A percentile compares a stretch with the other conserved stretches of the same genome.
These are phyloP conservation scores for Misgurnus mizolepis DNA, from an alignment of 2,113 vertebrate genomes.

Conservation along the genomic window DNA sequence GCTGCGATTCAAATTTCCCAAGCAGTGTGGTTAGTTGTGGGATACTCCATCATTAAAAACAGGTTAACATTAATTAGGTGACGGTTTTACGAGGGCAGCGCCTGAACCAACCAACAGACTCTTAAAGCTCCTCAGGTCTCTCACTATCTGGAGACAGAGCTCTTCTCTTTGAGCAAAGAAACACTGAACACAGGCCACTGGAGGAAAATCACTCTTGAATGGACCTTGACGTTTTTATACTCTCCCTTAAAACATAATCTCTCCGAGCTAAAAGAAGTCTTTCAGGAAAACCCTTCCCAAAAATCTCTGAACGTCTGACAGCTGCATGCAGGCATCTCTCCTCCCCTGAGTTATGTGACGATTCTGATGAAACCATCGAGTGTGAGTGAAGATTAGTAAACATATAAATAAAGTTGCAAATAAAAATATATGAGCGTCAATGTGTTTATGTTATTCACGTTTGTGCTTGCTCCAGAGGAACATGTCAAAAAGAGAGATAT, in stretches of 20 bases:
- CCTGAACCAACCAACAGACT: constrained; percentile 47
- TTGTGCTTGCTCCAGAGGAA: neutral
- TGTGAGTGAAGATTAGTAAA: constrained; percentile 63
- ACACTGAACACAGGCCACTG: constrained; percentile 61
- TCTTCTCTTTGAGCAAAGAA: constrained; percentile 37
- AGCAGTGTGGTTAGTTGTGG: constrained; percentile 56
- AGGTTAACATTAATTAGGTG: constrained; percentile 56
- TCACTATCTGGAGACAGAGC: constrained; percentile 15
- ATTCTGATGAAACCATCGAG: constrained; percentile 57
- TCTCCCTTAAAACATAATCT: constrained; percentile 61
- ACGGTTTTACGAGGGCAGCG: constrained; percentile 53
- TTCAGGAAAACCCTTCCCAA: constrained; percentile 60
- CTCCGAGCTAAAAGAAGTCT: constrained; percentile 65
- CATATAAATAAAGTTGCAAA: constrained; percentile 62
- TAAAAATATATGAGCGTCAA: constrained; percentile 47
- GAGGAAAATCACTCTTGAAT: constrained; percentile 66
- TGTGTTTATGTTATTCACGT: constrained; percentile 50
- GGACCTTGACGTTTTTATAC: constrained; percentile 71
- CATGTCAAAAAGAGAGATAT: neutral
- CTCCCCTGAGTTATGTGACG: constrained; percentile 58
- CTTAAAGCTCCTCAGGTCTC: constrained; percentile 44
- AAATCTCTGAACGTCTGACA: constrained; percentile 62
- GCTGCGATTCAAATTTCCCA: constrained; percentile 46
- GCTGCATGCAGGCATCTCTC: constrained; percentile 53
- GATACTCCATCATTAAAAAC: constrained; percentile 57